Evolutionary conservation across 2,888 invertebrate genomes (phyloP).

Genomic region (Agrypnus murinus): DNA sequence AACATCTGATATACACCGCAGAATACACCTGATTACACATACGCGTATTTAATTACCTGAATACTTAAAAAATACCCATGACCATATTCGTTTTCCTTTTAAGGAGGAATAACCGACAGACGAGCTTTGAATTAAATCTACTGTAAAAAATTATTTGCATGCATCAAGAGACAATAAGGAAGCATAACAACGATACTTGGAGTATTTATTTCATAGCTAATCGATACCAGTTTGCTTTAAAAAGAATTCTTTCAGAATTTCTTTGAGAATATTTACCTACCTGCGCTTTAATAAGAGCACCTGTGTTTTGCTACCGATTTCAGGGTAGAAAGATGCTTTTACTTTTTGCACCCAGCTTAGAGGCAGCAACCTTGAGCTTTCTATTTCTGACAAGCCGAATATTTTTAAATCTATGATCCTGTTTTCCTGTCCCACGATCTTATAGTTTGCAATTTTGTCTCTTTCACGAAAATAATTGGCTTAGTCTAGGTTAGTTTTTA

Average conservation of each 20-base stretch:
- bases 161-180: constrained; percentile 11
- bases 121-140: constrained; percentile 12
- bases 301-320: constrained; percentile 53
- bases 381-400: constrained; percentile 48
- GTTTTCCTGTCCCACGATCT: constrained; percentile 55
- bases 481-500: constrained; percentile 35
- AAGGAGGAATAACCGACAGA: constrained; percentile 22
- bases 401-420: constrained; percentile 50
- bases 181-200: neutral
- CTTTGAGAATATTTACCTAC: constrained; percentile 45
- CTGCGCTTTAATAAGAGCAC: constrained; percentile 46
- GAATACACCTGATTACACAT: constrained; percentile 51
- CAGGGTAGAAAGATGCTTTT: constrained; percentile 38
- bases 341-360: constrained; percentile 43
- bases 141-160: constrained; percentile 15
- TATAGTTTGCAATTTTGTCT: constrained; percentile 42
- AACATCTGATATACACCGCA: constrained; percentile 47
- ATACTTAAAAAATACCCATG: constrained; percentile 27
- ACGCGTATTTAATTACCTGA: constrained; percentile 44
- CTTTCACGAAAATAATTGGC: constrained; percentile 40
- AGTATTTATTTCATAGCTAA: constrained; percentile 11
- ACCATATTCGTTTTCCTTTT: constrained; percentile 26
- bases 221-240: constrained; percentile 9
- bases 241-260: constrained; percentile 9
- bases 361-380: constrained; percentile 44